These are phyloP conservation scores for Himalopsyche japonica DNA, from an alignment of 2,888 invertebrate genomes.

Conservation along the genomic window DNA sequence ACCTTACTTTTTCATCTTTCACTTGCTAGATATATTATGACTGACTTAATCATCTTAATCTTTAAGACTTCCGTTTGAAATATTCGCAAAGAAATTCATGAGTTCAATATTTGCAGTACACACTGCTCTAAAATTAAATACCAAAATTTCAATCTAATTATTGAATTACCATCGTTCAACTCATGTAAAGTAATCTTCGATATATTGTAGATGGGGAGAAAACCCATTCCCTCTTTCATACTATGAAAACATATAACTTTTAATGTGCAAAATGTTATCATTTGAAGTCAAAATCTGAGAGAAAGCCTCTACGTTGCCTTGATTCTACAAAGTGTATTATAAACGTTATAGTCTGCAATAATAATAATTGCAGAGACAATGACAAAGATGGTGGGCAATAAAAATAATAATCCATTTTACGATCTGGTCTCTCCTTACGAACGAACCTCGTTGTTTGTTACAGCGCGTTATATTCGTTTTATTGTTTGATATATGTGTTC, in stretches of 20 bases:
- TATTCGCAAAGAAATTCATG: too few relatives aligned
- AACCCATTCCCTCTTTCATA: background rate
- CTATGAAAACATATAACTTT: slow-evolving; percentile 26
- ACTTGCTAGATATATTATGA: too few relatives aligned
- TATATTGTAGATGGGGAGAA: background rate
- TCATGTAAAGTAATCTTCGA: background rate
- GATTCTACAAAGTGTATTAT: slow-evolving; percentile 30
- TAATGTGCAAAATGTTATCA: slow-evolving; percentile 33
- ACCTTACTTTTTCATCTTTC: too few relatives aligned
- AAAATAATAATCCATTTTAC: slow-evolving; percentile 40
- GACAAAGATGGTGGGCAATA: slow-evolving; percentile 29
- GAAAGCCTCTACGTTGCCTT: slow-evolving; percentile 8
- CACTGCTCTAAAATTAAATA: too few relatives aligned
- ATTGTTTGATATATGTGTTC: background rate
- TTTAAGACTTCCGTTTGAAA: too few relatives aligned
- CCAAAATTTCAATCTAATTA: background rate
- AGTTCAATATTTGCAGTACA: too few relatives aligned
- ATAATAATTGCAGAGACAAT: slow-evolving; percentile 37
- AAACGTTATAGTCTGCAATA: slow-evolving; percentile 34
- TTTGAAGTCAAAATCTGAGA: slow-evolving; percentile 22
- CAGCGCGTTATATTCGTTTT: background rate
- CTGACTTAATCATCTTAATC: too few relatives aligned
- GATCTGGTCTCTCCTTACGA: slow-evolving; percentile 12
- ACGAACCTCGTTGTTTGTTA: background rate
- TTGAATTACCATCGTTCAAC: background rate